Evolutionary conservation across 2,797 vertebrate species (phyloP).

Genomic region (Todus mexicanus): DNA sequence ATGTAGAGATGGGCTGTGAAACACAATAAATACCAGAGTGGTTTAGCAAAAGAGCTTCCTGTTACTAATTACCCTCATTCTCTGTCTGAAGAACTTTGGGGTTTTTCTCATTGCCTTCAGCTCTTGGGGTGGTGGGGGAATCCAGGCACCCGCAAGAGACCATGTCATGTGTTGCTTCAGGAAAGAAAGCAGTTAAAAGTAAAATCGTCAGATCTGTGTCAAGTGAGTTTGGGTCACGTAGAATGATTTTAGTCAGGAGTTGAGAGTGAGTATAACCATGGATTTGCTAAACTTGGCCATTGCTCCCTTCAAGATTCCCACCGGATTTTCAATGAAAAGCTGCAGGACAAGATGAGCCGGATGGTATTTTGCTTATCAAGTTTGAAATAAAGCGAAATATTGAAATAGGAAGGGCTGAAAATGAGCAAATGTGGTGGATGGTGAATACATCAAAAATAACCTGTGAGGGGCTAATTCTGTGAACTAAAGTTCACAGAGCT

Average conservation of each 20-base stretch:
- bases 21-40: neutral
- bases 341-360: neutral
- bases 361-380: neutral
- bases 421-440: neutral
- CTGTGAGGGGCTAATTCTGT: neutral
- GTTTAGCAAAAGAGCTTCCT: neutral
- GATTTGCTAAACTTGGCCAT: neutral
- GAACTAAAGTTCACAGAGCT: neutral
- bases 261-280: neutral
- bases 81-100: neutral
- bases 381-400: neutral
- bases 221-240: neutral
- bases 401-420: neutral
- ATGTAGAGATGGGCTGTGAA: neutral
- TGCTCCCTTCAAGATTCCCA: neutral
- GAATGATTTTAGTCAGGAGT: neutral
- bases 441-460: slow-evolving; percentile 27
- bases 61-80: neutral
- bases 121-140: neutral
- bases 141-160: neutral
- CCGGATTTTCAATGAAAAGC: neutral
- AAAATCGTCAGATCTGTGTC: neutral
- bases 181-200: neutral
- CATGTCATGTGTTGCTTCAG: neutral
- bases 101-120: neutral